Base-by-base conservation (phyloP, 35 echinoderm and acorn worm species). In the Eucidaris tribuloides region DNA sequence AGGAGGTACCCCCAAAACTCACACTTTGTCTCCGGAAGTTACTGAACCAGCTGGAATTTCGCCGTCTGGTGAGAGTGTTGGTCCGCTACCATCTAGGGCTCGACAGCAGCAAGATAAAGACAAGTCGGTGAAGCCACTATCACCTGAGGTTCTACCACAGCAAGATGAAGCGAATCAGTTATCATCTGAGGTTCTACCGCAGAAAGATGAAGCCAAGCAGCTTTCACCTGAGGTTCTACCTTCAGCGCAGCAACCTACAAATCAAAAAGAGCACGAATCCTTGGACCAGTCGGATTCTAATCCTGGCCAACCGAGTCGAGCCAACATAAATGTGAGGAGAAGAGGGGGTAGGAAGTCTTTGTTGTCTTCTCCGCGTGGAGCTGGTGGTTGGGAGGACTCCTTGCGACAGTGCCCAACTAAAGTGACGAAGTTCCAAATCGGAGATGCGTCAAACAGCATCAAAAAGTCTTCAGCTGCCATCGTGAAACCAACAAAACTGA, bases 351-450 rank as follows among this genome's bases (percentile, higher is more conserved):
- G n/a, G n/a, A n/a, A 52, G n/a, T 52, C 65, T 4, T n/a, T 9
- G 32, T n/a, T 5, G 11, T 7, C 32, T 32, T 7, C 11, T 71
- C 30, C 34, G 44, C 15, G 85, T 24, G 85, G 85, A 29, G 37
- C 34, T 2, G 77, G 78, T 68, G 85, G 85, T 45, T 88, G 88
- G 82, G 88, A 91, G 31, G 49, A 79, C 17, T 85, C 81, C 33
- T 42, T 91, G 39, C 42, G 88, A 37, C 88, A 84, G 42, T 60
- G 33, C 34, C 88, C 88, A 24, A 35, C 64, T 41, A 65, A 44
- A 33, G 74, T 91, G 35, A 33, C 11, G 24, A 62, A 40, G 23
- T 91, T 74, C 38, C 88, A 91, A 56, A 72, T 72, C 13, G 76
- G 81, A 5, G 25, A 62, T 15, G 7, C 20, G 0, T 42, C 78